Evolutionary conservation across 1,140 invertebrate genomes (phyloP).

Genomic region (Phthorimaea operculella): DNA sequence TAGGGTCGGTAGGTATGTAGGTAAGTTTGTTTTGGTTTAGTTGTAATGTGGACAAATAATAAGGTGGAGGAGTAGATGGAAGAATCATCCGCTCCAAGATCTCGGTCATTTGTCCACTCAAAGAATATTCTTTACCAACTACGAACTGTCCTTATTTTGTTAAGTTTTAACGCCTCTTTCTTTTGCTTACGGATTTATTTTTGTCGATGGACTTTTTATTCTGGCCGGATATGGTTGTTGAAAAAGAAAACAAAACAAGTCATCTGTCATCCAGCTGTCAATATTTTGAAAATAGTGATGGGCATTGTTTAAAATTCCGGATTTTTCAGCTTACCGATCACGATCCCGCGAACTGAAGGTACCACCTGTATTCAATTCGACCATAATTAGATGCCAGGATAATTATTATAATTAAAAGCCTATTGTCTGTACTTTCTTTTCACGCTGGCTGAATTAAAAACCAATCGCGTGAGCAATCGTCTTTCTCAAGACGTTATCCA

Average conservation of each 20-base stretch:
- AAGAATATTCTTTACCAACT: too few species aligned
- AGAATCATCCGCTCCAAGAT: too few species aligned
- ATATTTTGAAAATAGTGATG: constrained; percentile 43
- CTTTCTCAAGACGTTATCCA: constrained; percentile 38
- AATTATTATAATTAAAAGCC: neutral
- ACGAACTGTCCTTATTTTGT: too few species aligned
- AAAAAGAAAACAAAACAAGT: constrained; percentile 11
- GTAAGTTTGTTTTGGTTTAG: too few species aligned
- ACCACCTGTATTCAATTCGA: too few species aligned
- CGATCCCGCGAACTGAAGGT: too few species aligned
- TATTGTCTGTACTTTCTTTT: neutral
- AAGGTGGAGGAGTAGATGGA: too few species aligned
- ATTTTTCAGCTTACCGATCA: neutral
- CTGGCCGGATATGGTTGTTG: neutral
- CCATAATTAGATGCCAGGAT: neutral
- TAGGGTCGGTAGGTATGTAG: too few species aligned
- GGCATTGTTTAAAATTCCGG: neutral
- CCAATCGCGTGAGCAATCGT: constrained; percentile 24
- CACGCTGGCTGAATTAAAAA: neutral
- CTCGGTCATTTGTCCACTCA: too few species aligned
- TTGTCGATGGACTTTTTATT: neutral
- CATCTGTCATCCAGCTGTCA: constrained; percentile 9
- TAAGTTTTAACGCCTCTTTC: neutral
- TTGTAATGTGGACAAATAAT: too few species aligned
- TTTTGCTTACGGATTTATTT: neutral